Evolutionary conservation across 2,113 vertebrate genomes (phyloP), one percentile per base, ranked within the genome.

Genomic region (Gallinago undulata): DNA sequence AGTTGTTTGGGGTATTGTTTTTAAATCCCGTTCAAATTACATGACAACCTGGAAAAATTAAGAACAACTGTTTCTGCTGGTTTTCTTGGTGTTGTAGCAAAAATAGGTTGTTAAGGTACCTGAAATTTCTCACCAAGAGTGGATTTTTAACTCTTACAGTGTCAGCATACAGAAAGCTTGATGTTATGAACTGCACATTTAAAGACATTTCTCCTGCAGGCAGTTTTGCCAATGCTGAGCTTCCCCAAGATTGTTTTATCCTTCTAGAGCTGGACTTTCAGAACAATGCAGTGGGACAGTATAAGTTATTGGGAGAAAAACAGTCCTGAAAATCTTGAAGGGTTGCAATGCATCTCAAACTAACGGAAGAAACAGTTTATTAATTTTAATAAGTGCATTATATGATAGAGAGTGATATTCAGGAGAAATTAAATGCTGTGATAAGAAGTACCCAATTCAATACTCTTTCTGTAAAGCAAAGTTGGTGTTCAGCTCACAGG

Each of bases 21-120:
- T 72, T 0, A 72, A 75, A 83, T 39, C 15, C 8, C 13, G 51
- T 83, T 64, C 30, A 75, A 90, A 19, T 24, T 41, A 6, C 16
- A 1, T 9, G 14, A 22, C 2, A 15, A 31, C 47, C 12, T 31
- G 24, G 6, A 37, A 72, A 78, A 28, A 51, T 15, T 69, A 60
- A 64, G 78, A 17, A 0, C 21, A 13, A 2, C 5, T 1, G 3
- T 69, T 48, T 12, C 50, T 30, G 9, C 8, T 66, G 4, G 3
- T 80, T 82, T 28, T 77, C 8, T 6, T 21, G 35, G 9, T 35
- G 17, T 16, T 63, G 10, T 21, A 89, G 15, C 8, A 33, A 31
- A 60, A 21, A 5, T 1, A 53, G 3, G 8, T 53, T 43, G 10
- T 35, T 37, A 16, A 48, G 10, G 16, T 31, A 31, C 15, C 4